phyloP scores from a whole-genome alignment of 2,888 invertebrate species.

The Branchellion lobata region DNA sequence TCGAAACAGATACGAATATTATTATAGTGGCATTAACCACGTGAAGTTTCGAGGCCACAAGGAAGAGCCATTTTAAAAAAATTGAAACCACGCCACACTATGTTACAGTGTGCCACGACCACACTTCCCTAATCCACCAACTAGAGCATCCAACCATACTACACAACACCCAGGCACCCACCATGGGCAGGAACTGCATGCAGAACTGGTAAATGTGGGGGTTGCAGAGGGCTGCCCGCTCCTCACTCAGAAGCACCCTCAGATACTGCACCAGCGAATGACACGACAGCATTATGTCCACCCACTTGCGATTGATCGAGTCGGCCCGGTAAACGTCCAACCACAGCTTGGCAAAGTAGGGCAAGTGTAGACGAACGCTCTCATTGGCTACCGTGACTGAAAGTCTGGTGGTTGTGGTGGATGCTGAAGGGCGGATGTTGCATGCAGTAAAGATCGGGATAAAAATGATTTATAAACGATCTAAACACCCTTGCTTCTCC shows the following conservation, averaged over 20 bases:
- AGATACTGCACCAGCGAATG: constrained; percentile 84
- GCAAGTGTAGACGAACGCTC: constrained; percentile 83
- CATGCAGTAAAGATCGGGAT: no score
- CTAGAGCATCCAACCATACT: no score
- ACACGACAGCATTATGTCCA: constrained; percentile 77
- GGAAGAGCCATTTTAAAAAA: neutral
- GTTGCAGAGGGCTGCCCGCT: constrained; percentile 80
- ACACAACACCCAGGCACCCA: no score
- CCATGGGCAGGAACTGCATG: constrained; percentile 85
- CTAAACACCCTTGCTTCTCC: no score
- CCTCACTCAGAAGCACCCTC: constrained; percentile 83
- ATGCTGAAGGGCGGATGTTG: no score
- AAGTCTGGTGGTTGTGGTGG: constrained; percentile 63
- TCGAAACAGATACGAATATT: no score
- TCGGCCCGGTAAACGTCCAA: constrained; percentile 61
- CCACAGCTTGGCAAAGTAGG: constrained; percentile 88
- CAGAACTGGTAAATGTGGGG: constrained; percentile 83
- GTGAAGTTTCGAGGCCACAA: neutral
- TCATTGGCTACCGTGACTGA: constrained; percentile 87
- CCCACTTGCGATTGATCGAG: constrained; percentile 77
- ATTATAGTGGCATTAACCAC: neutral
- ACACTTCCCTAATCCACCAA: no score
- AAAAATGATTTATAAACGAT: no score
- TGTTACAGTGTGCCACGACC: no score
- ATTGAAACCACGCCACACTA: no score